Base-by-base conservation (phyloP, 2,113 vertebrate genomes). In the Platichthys stellatus region DNA sequence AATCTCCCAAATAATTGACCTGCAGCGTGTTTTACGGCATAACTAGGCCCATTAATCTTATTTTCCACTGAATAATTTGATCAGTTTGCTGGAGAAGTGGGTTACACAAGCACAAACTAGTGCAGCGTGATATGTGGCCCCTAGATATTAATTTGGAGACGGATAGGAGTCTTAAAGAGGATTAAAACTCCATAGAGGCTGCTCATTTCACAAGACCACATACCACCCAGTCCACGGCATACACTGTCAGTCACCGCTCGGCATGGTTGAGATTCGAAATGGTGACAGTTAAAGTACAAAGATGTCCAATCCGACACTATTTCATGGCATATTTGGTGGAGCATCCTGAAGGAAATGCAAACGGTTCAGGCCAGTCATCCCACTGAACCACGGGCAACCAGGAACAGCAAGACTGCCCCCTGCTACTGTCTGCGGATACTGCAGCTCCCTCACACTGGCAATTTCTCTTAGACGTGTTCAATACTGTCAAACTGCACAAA, bases 241-340 rank as follows among this genome's bases (percentile, higher is more conserved):
- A 86, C 80, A 69, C 86, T 90, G 90, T 89, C 90, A 91, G 83
- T 90, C 90, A 90, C 76, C 71, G 77, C 88, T 74, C 64, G 89
- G 90, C 89, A 93, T 82, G 91, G 76, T 89, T 80, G 83, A 90
- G 86, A 92, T 90, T 90, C 90, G 83, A 93, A 93, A 91, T 92
- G 90, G 90, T 90, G 92, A 90, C 92, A 91, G 90, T 92, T 90
- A 90, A 93, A 93, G 89, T 93, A 93, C 91, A 93, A 93, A 93
- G 90, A 92, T 92, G 88, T 84, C 84, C 91, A 92, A 92, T 91
- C 84, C 91, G 51, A 92, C 90, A 90, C 92, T 93, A 93, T 93
- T 93, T 93, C 90, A 93, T 93, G 91, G 88, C 86, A 80, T 90
- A 88, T 93, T 93, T 93, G 85, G 84, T 66, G 74, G 76, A 85